phyloP scores from a whole-genome alignment of 2,797 vertebrate species.

The Chiroxiphia lanceolata region DNA sequence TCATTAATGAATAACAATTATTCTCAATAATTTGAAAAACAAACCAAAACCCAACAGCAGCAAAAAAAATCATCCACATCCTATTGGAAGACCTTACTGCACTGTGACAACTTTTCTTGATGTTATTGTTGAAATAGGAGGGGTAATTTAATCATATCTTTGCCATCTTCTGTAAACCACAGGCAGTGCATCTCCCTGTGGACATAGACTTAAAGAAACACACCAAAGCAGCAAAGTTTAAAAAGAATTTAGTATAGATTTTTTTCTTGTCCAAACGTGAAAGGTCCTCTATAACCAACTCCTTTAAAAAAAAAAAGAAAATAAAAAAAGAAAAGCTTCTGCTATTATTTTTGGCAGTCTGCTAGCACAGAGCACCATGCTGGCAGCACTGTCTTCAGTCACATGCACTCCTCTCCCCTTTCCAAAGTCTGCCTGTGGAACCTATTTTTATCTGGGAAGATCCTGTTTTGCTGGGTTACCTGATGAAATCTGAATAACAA shows the following conservation, averaged over 20 bases:
- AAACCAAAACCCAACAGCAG: not conserved
- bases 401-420: not conserved
- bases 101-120: not conserved
- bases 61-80: not conserved
- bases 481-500: not conserved
- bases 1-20: not conserved
- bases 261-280: conserved; percentile 24
- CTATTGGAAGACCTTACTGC: not conserved
- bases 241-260: conserved; percentile 61
- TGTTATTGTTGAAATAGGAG: not conserved
- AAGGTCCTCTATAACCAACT: not conserved
- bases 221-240: conserved; percentile 11
- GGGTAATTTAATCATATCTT: conserved; percentile 8
- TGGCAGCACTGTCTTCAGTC: not conserved
- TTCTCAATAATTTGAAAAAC: not conserved
- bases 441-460: not conserved
- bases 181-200: not conserved
- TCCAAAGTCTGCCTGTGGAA: not conserved
- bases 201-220: conserved; percentile 21
- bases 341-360: conserved; percentile 7
- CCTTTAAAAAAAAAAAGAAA: conserved; percentile 14
- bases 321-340: not conserved
- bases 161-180: not conserved
- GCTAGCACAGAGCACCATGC: not conserved
- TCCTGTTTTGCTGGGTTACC: not conserved